These are phyloP conservation scores for Drosophila kepulauana DNA, from an alignment of 1,140 invertebrate species.

Conservation along the genomic window DNA sequence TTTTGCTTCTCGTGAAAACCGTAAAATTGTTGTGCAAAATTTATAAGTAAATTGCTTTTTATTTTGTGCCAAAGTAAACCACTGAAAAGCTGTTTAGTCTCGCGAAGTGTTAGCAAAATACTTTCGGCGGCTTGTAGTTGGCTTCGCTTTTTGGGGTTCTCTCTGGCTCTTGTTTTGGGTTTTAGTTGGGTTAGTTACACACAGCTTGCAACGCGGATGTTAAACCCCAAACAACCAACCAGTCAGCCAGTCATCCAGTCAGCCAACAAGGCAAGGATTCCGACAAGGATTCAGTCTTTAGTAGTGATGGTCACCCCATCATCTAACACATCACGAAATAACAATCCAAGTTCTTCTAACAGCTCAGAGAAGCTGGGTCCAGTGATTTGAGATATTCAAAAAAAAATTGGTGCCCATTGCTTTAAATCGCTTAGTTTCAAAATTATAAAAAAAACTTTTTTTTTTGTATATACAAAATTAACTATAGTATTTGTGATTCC, in stretches of 20 bases:
- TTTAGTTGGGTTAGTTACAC: conserved; percentile 8
- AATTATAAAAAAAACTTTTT: too few relatives aligned
- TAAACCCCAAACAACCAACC: background rate
- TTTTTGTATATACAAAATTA: too few relatives aligned
- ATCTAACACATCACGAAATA: background rate
- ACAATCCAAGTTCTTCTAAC: too few relatives aligned
- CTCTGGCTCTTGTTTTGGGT: conserved; percentile 2
- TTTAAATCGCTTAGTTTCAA: too few relatives aligned
- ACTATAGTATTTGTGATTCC: too few relatives aligned
- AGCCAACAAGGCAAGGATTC: background rate
- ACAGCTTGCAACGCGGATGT: background rate
- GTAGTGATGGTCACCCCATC: conserved; percentile 3
- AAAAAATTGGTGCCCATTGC: too few relatives aligned
- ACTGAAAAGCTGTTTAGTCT: conserved; percentile 54
- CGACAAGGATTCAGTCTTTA: background rate
- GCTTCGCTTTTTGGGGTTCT: background rate
- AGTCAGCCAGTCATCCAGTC: background rate
- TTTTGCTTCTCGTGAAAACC: conserved; percentile 11
- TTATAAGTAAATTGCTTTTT: conserved; percentile 60
- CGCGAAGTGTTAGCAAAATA: conserved; percentile 58
- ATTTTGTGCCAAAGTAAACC: conserved; percentile 52
- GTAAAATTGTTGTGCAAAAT: conserved; percentile 56
- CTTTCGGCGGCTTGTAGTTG: conserved; percentile 42
- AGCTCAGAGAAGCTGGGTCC: too few relatives aligned
- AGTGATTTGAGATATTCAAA: too few relatives aligned